A percentile compares a stretch with the other conserved stretches of the same genome.
Conservation (phyloP, 2,888 invertebrate species). For the Corythucha ciliata region DNA sequence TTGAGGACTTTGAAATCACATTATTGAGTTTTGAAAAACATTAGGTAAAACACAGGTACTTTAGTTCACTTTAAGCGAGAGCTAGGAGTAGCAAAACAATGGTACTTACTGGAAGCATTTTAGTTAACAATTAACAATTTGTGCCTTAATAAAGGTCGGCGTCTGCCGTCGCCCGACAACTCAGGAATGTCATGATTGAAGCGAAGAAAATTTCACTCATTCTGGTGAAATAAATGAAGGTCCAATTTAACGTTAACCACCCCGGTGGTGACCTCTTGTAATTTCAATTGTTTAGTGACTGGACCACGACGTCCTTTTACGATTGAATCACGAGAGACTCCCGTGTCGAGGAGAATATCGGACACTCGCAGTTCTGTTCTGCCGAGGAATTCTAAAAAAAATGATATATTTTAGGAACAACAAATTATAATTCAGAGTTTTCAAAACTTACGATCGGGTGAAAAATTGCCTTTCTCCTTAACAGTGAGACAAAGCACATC, state of each 20-base stretch:
- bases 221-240: slow-evolving; percentile 50
- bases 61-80: too few species aligned
- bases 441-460: slow-evolving; percentile 55
- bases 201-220: too few species aligned
- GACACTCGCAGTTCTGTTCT: slow-evolving; percentile 57
- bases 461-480: slow-evolving; percentile 59
- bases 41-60: too few species aligned
- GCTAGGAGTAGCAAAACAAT: too few species aligned
- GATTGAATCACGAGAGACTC: slow-evolving; percentile 38
- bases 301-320: slow-evolving; percentile 48
- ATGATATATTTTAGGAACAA: background rate
- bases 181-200: too few species aligned
- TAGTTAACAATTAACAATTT: too few species aligned
- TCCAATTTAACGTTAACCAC: slow-evolving; percentile 60
- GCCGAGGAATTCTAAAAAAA: slow-evolving; percentile 56
- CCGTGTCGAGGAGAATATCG: slow-evolving; percentile 46
- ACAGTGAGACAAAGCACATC: slow-evolving; percentile 61
- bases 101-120: too few species aligned
- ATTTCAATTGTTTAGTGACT: slow-evolving; percentile 52
- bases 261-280: slow-evolving; percentile 60
- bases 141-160: too few species aligned
- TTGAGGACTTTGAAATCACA: too few species aligned
- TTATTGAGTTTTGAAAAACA: too few species aligned
- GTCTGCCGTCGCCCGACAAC: too few species aligned
- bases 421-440: background rate